These are phyloP conservation scores for Heloderma charlesbogerti DNA, from an alignment of 2,113 vertebrate genomes.

Conservation along the genomic window DNA sequence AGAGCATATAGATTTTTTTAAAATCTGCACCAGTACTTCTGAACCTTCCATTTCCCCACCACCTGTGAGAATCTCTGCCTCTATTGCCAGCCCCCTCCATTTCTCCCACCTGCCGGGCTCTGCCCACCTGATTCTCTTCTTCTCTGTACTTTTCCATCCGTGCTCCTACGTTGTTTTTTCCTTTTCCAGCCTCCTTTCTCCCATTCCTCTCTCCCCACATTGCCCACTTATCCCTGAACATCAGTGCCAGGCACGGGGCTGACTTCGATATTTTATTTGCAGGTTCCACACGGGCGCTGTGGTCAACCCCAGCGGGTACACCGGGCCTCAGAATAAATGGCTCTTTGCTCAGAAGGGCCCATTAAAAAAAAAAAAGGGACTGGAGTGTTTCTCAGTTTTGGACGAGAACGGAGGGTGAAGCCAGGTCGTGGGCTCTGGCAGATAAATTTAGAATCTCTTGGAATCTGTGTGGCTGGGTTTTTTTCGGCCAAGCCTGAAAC, in stretches of 20 bases:
- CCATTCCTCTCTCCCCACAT: neutral
- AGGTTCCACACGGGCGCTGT: constrained; percentile 15
- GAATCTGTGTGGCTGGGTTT: constrained; percentile 7
- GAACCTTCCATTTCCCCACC: neutral
- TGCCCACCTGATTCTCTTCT: neutral
- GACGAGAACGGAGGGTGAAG: constrained; percentile 25
- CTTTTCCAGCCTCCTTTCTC: constrained; percentile 14
- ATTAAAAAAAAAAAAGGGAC: neutral
- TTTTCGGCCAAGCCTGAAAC: neutral
- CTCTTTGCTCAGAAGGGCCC: constrained; percentile 22
- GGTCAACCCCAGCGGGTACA: constrained; percentile 12
- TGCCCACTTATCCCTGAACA: constrained; percentile 3
- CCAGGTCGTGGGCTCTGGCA: constrained; percentile 32
- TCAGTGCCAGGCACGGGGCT: constrained; percentile 29
- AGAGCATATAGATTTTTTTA: no score
- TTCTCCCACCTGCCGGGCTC: constrained; percentile 48
- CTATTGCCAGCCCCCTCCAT: neutral
- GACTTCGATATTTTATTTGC: constrained; percentile 2
- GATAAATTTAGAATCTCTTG: constrained; percentile 41
- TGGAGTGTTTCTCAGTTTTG: constrained; percentile 24
- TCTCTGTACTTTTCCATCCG: constrained; percentile 37
- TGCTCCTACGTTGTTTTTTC: neutral
- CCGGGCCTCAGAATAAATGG: constrained; percentile 13
- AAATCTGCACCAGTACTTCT: no score
- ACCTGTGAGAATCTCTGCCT: neutral